Percentiles rank a stretch among this genome's conserved stretches.
phyloP scores from a whole-genome alignment of 2,113 vertebrate genomes.

The Sinocyclocheilus maitianheensis region DNA sequence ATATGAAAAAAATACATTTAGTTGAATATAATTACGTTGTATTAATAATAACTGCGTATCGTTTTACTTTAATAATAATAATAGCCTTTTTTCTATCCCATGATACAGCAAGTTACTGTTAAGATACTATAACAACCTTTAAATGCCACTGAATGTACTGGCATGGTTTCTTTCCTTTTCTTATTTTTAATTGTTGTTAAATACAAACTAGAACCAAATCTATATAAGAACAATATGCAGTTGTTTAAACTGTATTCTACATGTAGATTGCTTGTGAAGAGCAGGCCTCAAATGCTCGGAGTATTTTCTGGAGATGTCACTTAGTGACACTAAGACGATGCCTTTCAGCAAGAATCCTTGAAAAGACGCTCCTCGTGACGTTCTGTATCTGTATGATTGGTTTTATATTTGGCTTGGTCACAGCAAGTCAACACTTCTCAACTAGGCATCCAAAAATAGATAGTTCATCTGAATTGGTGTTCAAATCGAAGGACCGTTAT shows the following conservation, averaged over 20 bases:
- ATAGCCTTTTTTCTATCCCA: not conserved
- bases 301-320: not conserved
- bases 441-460: not conserved
- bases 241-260: not conserved
- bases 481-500: not conserved
- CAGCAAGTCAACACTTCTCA: not conserved
- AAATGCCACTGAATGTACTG: not conserved
- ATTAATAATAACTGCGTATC: too few relatives aligned
- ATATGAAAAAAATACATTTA: not conserved
- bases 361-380: not conserved
- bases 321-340: not conserved
- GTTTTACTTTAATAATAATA: not conserved
- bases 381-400: not conserved
- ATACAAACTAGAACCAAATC: not conserved
- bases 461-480: not conserved
- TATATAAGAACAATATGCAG: not conserved
- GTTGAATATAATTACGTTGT: not conserved
- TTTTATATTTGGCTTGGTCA: not conserved
- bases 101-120: not conserved
- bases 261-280: not conserved
- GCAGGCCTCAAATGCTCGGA: not conserved
- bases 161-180: too few relatives aligned
- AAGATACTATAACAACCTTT: not conserved
- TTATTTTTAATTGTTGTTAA: not conserved
- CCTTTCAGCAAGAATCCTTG: not conserved